These are phyloP conservation scores for Zaprionus africanus DNA, from an alignment of 1,140 invertebrate species.

Conservation along the genomic window DNA sequence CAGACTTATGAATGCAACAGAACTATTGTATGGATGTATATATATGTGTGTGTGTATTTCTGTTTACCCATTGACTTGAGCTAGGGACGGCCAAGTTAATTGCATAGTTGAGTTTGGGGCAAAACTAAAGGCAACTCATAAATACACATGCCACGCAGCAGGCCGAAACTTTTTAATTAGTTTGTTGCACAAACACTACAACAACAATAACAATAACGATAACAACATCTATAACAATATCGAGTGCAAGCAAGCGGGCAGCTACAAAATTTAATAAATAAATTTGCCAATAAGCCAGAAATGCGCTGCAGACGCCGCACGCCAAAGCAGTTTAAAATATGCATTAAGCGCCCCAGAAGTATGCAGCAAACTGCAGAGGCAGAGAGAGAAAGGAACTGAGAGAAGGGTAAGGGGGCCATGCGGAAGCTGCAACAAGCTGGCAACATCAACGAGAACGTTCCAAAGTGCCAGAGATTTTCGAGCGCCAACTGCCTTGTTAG, in stretches of 20 bases:
- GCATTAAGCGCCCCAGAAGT: conserved; percentile 67
- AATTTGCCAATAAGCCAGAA: conserved; percentile 80
- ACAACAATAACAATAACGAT: conserved; percentile 38
- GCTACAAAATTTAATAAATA: conserved; percentile 76
- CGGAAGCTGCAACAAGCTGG: conserved; percentile 30
- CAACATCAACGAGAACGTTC: conserved; percentile 30
- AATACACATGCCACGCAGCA: conserved; percentile 31
- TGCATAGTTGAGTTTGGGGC: conserved; percentile 70
- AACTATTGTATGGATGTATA: conserved; percentile 60
- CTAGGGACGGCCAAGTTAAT: conserved; percentile 63
- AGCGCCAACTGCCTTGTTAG: conserved; percentile 62
- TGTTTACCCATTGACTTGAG: conserved; percentile 48
- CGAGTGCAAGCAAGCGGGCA: conserved; percentile 41
- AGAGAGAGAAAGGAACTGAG: not conserved
- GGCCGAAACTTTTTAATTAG: conserved; percentile 74
- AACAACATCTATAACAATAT: conserved; percentile 14
- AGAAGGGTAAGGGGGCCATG: not conserved
- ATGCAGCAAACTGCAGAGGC: conserved; percentile 39
- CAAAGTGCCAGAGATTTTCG: conserved; percentile 35
- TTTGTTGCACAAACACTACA: conserved; percentile 60
- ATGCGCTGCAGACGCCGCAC: conserved; percentile 47
- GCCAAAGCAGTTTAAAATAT: conserved; percentile 72
- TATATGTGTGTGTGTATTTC: conserved; percentile 2
- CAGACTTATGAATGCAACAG: conserved; percentile 61
- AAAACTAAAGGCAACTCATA: conserved; percentile 53